Evolutionary conservation across 1,140 invertebrate species (phyloP).

Genomic region (Oryctes rhinoceros): DNA sequence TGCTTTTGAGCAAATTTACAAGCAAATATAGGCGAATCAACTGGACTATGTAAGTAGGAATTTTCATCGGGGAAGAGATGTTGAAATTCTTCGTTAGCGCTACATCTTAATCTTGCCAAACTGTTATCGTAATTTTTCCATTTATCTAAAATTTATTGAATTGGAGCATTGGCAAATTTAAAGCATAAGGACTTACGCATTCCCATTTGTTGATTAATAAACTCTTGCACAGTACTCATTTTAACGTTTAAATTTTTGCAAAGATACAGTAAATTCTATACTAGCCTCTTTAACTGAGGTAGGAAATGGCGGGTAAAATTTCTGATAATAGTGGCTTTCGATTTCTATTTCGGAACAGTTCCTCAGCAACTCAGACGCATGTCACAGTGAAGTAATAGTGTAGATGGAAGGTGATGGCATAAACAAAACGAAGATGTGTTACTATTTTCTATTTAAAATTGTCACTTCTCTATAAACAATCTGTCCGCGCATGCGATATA

Average conservation of each 20-base stretch:
- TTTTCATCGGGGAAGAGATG: slow-evolving; percentile 62
- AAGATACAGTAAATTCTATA: background rate
- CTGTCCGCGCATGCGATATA: too few species aligned
- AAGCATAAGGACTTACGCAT: slow-evolving; percentile 27
- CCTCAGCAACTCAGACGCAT: too few species aligned
- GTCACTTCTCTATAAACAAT: too few species aligned
- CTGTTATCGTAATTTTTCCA: slow-evolving; percentile 63
- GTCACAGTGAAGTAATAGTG: too few species aligned
- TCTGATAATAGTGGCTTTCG: too few species aligned
- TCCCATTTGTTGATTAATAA: slow-evolving; percentile 41
- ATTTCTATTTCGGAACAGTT: too few species aligned
- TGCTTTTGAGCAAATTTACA: slow-evolving; percentile 69
- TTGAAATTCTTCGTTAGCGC: slow-evolving; percentile 64
- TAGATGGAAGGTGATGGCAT: too few species aligned
- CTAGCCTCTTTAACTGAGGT: background rate
- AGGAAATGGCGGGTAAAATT: background rate
- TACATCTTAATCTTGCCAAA: slow-evolving; percentile 62
- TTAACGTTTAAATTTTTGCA: background rate
- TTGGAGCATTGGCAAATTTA: background rate
- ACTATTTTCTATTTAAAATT: too few species aligned
- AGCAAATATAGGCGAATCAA: slow-evolving; percentile 67
- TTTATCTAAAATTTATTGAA: slow-evolving; percentile 56
- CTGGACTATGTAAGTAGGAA: slow-evolving; percentile 63
- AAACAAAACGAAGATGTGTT: too few species aligned
- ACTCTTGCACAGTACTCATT: background rate